Base-by-base conservation (phyloP, 1,140 invertebrate genomes). In the Lepidurus packardi region DNA sequence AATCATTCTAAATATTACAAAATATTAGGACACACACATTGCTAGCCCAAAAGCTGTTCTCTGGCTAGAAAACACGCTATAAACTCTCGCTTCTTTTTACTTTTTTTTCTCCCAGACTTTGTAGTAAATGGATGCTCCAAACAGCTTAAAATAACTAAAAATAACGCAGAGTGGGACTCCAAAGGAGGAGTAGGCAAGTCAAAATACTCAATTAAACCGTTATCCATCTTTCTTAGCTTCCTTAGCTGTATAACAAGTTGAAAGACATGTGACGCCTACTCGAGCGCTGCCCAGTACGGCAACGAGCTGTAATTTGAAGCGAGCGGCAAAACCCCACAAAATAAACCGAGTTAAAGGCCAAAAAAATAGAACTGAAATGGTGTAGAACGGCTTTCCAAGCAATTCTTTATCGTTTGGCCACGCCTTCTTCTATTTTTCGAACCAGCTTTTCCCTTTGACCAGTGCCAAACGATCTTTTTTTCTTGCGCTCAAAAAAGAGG, bases 371-470 rank as follows among this genome's bases (percentile, higher is more conserved):
- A n/a, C 0, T 34, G 53, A 9, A n/a, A 65, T 7, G 53, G 53
- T 65, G 7, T 21, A 65, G 53, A 65, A 65, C 21, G 53, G 53
- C 21, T 65, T 65, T 21, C 53, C 16, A 65, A 65, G 53, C 53
- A 65, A 65, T 65, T 65, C 53, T 21, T 65, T 65, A 65, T 65
- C 53, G 53, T 65, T 65, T 65, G 53, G 53, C 53, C 53, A 65
- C 53, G n/a, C 53, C 53, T 65, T 7, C 53, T 65, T 65, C 21
- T 16, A 65, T 21, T 65, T 65, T 65, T 65, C 21, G 13, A 2
- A 21, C 3, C 53, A 34, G 34, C 53, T 65, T 65, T 65, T 21
- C 21, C 53, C 53, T 65, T n/a, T 21, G 53, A 16, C 53, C 53
- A n/a, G n/a, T 65, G 53, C 53, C 53, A 65, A 65, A n/a, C n/a